These are phyloP conservation scores for Ametastegia equiseti DNA, from an alignment of 2,888 invertebrate genomes.

Conservation along the genomic window DNA sequence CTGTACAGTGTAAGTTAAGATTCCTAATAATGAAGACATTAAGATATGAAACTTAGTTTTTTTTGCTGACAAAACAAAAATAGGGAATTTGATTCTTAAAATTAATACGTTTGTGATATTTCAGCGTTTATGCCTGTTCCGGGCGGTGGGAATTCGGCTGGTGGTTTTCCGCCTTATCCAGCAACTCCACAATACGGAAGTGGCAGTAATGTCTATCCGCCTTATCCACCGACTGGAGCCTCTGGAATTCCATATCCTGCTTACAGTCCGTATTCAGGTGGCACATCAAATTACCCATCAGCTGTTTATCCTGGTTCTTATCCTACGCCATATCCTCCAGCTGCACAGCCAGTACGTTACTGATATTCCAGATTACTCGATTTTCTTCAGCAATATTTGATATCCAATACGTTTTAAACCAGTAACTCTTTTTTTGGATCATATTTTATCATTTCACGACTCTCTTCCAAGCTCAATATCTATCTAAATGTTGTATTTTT, in stretches of 20 bases:
- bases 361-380: neutral
- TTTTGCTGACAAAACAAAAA: slow-evolving; percentile 39
- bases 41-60: slow-evolving; percentile 26
- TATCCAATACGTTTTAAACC: too few species aligned
- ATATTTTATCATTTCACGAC: neutral
- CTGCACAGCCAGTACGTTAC: slow-evolving; percentile 56
- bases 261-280: slow-evolving; percentile 79
- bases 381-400: slow-evolving; percentile 17
- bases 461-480: neutral
- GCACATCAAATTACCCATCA: slow-evolving; percentile 73
- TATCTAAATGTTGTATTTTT: neutral
- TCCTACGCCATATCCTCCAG: slow-evolving; percentile 68
- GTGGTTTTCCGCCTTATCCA: slow-evolving; percentile 65
- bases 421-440: too few species aligned
- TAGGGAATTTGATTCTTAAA: neutral
- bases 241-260: slow-evolving; percentile 66
- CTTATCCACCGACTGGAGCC: slow-evolving; percentile 68
- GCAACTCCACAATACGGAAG: slow-evolving; percentile 60
- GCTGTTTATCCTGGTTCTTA: slow-evolving; percentile 47
- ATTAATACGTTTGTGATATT: slow-evolving; percentile 46
- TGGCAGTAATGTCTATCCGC: slow-evolving; percentile 62
- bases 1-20: slow-evolving; percentile 75
- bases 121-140: slow-evolving; percentile 76
- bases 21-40: slow-evolving; percentile 4
- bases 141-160: slow-evolving; percentile 57